phyloP scores from a whole-genome alignment of 2,888 invertebrate genomes.

The Chaitophorus viminalis region DNA sequence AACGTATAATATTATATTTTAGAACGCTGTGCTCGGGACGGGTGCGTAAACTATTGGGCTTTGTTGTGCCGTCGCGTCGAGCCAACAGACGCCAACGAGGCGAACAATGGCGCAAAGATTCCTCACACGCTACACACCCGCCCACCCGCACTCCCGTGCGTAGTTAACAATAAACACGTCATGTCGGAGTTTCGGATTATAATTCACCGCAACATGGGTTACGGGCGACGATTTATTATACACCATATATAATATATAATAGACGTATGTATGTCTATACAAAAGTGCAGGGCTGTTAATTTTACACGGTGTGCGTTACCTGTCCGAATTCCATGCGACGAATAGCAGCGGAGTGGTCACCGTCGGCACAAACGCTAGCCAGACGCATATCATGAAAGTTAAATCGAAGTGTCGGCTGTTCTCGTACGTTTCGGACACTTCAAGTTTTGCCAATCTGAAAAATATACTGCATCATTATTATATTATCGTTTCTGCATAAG shows the following conservation, averaged over 20 bases:
- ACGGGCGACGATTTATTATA: neutral
- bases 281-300: neutral
- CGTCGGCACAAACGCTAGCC: slow-evolving; percentile 77
- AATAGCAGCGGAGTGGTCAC: slow-evolving; percentile 76
- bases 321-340: slow-evolving; percentile 74
- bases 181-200: neutral
- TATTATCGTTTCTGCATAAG: neutral
- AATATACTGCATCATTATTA: neutral
- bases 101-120: neutral
- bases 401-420: slow-evolving; percentile 77
- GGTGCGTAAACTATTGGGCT: neutral
- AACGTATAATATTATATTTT: neutral
- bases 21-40: neutral
- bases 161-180: neutral
- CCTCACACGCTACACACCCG: neutral
- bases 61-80: neutral
- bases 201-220: neutral
- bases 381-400: slow-evolving; percentile 76
- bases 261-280: no score
- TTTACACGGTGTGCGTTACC: slow-evolving; percentile 68
- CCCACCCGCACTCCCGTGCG: neutral
- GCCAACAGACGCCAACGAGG: neutral
- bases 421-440: slow-evolving; percentile 73
- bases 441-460: slow-evolving; percentile 47
- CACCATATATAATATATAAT: neutral